phyloP scores from a whole-genome alignment of 1,140 invertebrate genomes.

The Lepeophtheirus salmonis region DNA sequence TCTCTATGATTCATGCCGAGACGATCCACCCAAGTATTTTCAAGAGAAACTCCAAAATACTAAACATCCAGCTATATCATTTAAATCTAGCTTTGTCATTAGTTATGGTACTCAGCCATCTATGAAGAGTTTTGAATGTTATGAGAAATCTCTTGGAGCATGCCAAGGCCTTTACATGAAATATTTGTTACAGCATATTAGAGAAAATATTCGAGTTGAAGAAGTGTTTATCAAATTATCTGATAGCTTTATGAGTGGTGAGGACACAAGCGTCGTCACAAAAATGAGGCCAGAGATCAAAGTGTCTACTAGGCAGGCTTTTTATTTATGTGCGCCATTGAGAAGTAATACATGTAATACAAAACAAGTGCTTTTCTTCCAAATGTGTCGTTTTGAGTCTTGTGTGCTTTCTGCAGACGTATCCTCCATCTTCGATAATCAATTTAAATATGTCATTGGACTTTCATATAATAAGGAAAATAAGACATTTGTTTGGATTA shows the following conservation, averaged over 20 bases:
- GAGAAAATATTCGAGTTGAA: neutral
- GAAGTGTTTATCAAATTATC: neutral
- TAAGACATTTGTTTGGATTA: slow-evolving; percentile 5
- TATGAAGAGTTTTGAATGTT: slow-evolving; percentile 4
- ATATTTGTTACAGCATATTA: slow-evolving; percentile 8
- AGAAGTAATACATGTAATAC: neutral
- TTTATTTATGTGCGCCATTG: neutral
- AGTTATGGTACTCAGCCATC: slow-evolving; percentile 7
- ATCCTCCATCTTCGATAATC: neutral
- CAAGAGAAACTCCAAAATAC: neutral
- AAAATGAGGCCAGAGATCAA: slow-evolving; percentile 11
- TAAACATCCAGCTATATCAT: slow-evolving; percentile 4
- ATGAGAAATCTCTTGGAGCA: neutral
- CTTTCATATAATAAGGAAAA: neutral
- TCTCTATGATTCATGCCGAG: slow-evolving; percentile 18
- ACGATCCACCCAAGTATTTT: neutral
- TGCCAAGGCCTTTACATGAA: slow-evolving; percentile 15
- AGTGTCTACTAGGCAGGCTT: slow-evolving; percentile 1
- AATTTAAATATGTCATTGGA: neutral
- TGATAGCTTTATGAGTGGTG: slow-evolving; percentile 1
- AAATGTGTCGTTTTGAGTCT: slow-evolving; percentile 10
- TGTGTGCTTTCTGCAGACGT: neutral
- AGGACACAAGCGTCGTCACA: slow-evolving; percentile 1
- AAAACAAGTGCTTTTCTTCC: neutral
- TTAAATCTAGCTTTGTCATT: slow-evolving; percentile 9